A percentile compares a stretch with the other conserved stretches of the same genome.
Conservation (phyloP, 2,888 invertebrate species). For the Yponomeuta cagnagella region DNA sequence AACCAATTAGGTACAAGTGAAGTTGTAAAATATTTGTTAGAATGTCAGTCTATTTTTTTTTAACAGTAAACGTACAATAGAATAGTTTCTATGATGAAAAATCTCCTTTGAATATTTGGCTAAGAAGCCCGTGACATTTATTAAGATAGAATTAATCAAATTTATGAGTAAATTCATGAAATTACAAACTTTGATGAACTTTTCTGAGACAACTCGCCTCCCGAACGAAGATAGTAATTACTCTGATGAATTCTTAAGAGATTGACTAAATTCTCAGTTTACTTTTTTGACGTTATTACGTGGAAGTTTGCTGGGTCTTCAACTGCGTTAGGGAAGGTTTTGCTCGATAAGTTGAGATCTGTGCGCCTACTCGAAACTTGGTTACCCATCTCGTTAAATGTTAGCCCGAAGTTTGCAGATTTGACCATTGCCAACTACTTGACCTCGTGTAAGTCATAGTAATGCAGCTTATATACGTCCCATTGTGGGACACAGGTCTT, state of each 20-base stretch:
- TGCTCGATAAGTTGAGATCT: slow-evolving; percentile 26
- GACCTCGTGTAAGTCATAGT: not conserved
- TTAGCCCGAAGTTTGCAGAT: slow-evolving; percentile 26
- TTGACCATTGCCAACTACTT: not conserved
- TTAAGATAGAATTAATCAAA: slow-evolving; percentile 5
- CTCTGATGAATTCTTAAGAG: not conserved
- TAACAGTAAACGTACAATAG: too few species aligned
- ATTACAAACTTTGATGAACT: slow-evolving; percentile 5
- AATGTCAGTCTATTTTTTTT: too few species aligned
- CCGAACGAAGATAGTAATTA: not conserved
- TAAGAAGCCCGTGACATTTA: not conserved
- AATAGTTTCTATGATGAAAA: not conserved
- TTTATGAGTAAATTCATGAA: slow-evolving; percentile 2
- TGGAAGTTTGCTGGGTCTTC: not conserved
- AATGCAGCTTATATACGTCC: too few species aligned
- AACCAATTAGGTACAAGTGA: too few species aligned
- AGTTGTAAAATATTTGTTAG: too few species aligned
- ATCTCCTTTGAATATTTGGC: not conserved
- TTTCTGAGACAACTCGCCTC: slow-evolving; percentile 1
- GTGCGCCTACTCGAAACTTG: slow-evolving; percentile 51
- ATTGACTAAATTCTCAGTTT: not conserved
- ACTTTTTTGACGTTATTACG: not conserved
- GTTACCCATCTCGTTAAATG: slow-evolving; percentile 68
- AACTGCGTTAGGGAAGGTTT: not conserved
- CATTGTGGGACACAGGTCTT: too few species aligned